These are phyloP conservation scores for Allacma fusca DNA, from an alignment of 2,888 invertebrate genomes.

Conservation along the genomic window DNA sequence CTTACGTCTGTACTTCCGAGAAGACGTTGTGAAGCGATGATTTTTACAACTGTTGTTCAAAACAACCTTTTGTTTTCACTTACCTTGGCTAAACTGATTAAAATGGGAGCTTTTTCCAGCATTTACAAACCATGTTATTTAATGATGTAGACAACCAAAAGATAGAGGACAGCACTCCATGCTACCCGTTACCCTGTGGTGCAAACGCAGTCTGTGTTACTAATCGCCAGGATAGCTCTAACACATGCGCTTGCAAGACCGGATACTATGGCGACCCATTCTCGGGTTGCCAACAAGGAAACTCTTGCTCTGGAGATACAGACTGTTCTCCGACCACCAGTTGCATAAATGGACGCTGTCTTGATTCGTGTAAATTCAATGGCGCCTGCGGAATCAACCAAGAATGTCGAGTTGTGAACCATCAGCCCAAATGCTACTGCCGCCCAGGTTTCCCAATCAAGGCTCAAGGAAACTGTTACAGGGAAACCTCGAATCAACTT, in stretches of 20 bases:
- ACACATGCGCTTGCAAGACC: constrained; percentile 21
- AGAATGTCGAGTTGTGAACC: constrained; percentile 28
- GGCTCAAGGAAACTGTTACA: constrained; percentile 32
- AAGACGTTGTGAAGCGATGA: no score
- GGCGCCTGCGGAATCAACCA: constrained; percentile 42
- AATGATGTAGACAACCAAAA: no score
- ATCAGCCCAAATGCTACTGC: constrained; percentile 47
- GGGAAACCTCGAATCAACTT: background rate
- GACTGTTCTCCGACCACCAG: constrained; percentile 72
- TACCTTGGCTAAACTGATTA: no score
- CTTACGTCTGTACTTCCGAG: no score
- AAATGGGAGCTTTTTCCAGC: no score
- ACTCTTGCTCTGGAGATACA: constrained; percentile 75
- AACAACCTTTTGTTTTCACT: no score
- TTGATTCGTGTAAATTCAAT: constrained; percentile 66
- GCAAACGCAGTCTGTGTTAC: constrained; percentile 35
- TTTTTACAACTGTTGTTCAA: no score
- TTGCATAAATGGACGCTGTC: constrained; percentile 63
- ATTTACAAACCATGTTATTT: no score
- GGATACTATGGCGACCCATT: constrained; percentile 77
- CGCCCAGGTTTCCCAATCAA: constrained; percentile 53
- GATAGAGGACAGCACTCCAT: constrained; percentile 15
- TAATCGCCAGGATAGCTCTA: background rate
- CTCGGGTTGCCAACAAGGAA: constrained; percentile 80
- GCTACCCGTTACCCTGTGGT: constrained; percentile 39